Base-by-base conservation (phyloP, 2,888 invertebrate species). In the Acrocyrtus sp. region DNA sequence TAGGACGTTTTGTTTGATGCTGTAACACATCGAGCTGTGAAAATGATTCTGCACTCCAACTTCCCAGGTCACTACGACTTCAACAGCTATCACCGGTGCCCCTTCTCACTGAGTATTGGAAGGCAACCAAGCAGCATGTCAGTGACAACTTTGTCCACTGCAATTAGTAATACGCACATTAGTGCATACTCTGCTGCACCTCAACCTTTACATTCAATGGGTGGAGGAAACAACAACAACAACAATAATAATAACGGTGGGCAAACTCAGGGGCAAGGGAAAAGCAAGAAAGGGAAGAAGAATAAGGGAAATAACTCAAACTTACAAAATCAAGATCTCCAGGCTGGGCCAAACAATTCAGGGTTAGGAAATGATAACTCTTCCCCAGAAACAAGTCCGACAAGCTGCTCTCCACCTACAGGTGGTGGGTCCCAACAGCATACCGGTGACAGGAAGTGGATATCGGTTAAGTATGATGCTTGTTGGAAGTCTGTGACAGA, bases 21-120 rank as follows among this genome's bases (percentile, higher is more conserved):
- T 70, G 92, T 92, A 81, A 94, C 94, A 75, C 96, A 98, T 83
- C 89, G 91, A 79, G 96, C 95, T 81, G 96, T 97, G 86, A 99
- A 99, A 86, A 93, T 99, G 84, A 94, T 99, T 43, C 87, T 99
- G 68, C 98, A 99, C 86, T 97, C 98, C 39, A 99, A 99, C 86
- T 98, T 95, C 85, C 98, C 99, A n/a, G 98, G 98, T 1, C 98
- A 99, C 85, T 99, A 98, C 85, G 97, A 99, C 87, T 99, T 99
- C 87, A 98, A 98, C 84, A 97, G 80, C 67, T 81, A 81, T 73
- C 78, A 81, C 60, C 76, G 81, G 1, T 80, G 78, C 58, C 76
- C 81, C 4, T 81, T 81, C 57, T 74, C 65, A 1, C 34, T 81
- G 47, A 72, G 75, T 29, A 72, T 80, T 45, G 81, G 80, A 27